Evolutionary conservation across 2,888 invertebrate species (phyloP).

Genomic region (Thereva nobilitata): DNA sequence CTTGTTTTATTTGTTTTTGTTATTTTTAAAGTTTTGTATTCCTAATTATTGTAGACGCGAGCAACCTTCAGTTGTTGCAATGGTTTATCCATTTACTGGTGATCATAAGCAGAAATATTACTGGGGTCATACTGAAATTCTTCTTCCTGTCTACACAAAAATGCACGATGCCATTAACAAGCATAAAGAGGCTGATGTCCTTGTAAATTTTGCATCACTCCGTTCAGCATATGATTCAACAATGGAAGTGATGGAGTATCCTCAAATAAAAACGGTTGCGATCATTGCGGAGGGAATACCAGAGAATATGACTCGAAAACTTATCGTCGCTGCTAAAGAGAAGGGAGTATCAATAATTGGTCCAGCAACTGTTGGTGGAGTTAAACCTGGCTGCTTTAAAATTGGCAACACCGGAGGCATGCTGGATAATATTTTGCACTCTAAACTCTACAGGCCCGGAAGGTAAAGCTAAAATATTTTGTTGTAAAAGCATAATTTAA

Average conservation of each 20-base stretch:
- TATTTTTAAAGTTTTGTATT: slow-evolving; percentile 21
- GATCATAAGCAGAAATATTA: slow-evolving; percentile 99
- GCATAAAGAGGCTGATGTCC: slow-evolving; percentile 91
- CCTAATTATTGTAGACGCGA: slow-evolving; percentile 77
- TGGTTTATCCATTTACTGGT: slow-evolving; percentile 97
- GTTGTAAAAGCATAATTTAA: slow-evolving; percentile 8
- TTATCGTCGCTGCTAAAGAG: slow-evolving; percentile 81
- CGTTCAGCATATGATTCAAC: slow-evolving; percentile 97
- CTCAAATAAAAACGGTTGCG: slow-evolving; percentile 93
- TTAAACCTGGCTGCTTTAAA: slow-evolving; percentile 98
- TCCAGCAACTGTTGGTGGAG: slow-evolving; percentile 95
- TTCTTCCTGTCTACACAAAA: slow-evolving; percentile 92
- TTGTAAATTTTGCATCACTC: slow-evolving; percentile 97
- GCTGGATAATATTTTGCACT: slow-evolving; percentile 98
- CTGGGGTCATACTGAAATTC: slow-evolving; percentile 97
- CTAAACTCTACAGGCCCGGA: slow-evolving; percentile 94
- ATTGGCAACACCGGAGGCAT: slow-evolving; percentile 99
- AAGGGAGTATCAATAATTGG: slow-evolving; percentile 87
- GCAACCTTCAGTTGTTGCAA: slow-evolving; percentile 91
- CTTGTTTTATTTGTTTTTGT: slow-evolving; percentile 41
- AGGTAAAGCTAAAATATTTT: slow-evolving; percentile 58
- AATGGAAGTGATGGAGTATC: slow-evolving; percentile 89
- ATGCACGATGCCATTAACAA: slow-evolving; percentile 96
- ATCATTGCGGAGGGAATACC: slow-evolving; percentile 99
- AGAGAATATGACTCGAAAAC: slow-evolving; percentile 95